These are phyloP conservation scores for Phlogophora meticulosa DNA, from an alignment of 2,888 invertebrate species.

Conservation along the genomic window DNA sequence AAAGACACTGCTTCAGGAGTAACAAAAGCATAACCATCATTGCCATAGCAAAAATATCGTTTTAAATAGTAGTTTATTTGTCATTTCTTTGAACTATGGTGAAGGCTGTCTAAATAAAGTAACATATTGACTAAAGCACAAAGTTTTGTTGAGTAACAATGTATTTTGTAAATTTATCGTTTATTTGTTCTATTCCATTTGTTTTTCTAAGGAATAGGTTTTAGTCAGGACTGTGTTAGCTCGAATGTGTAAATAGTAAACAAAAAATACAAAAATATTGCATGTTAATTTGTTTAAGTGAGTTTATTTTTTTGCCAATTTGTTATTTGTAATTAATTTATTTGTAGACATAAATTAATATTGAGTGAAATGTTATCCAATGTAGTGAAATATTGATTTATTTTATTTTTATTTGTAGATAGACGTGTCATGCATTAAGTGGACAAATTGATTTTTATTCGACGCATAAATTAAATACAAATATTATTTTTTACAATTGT, in stretches of 20 bases:
- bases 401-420: slow-evolving; percentile 24
- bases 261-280: slow-evolving; percentile 67
- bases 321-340: slow-evolving; percentile 46
- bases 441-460: slow-evolving; percentile 41
- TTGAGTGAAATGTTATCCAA: slow-evolving; percentile 43
- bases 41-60: too few relatives aligned
- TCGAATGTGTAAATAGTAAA: slow-evolving; percentile 64
- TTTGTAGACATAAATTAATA: slow-evolving; percentile 25
- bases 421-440: slow-evolving; percentile 38
- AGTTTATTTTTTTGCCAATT: slow-evolving; percentile 46
- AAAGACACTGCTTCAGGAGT: background rate
- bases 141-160: slow-evolving; percentile 51
- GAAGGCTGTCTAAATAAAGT: slow-evolving; percentile 40
- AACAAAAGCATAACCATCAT: too few relatives aligned
- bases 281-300: slow-evolving; percentile 57
- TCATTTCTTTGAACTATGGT: slow-evolving; percentile 48
- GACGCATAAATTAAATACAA: slow-evolving; percentile 39
- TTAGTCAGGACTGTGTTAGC: slow-evolving; percentile 27
- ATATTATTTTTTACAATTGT: slow-evolving; percentile 10
- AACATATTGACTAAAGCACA: slow-evolving; percentile 72
- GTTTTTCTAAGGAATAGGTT: slow-evolving; percentile 20
- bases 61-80: slow-evolving; percentile 7
- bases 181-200: slow-evolving; percentile 18
- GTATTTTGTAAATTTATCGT: slow-evolving; percentile 16
- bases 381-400: slow-evolving; percentile 30